Conservation (phyloP, 1,140 invertebrate species). For the Halictus rubicundus region DNA sequence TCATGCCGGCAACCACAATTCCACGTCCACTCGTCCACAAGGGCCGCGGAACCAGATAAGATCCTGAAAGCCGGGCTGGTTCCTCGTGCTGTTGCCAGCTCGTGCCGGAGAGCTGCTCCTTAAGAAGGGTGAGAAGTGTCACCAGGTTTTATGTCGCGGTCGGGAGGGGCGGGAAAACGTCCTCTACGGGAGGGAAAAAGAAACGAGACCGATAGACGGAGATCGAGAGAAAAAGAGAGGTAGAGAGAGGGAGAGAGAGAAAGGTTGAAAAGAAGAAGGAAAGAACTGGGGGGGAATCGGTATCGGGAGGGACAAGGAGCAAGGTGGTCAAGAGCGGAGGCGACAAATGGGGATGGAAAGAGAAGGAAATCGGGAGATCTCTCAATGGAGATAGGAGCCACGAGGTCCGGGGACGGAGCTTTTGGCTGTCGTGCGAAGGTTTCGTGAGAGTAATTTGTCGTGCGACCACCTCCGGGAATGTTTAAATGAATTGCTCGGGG, state of each 20-base stretch:
- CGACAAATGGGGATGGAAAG: conserved; percentile 38
- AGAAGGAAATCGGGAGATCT: conserved; percentile 66
- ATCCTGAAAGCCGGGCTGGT: conserved; percentile 28
- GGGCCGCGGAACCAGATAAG: conserved; percentile 19
- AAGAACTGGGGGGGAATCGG: conserved; percentile 1
- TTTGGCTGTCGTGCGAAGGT: conserved; percentile 70
- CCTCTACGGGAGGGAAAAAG: conserved; percentile 28
- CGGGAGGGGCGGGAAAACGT: conserved; percentile 9
- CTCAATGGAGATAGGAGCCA: conserved; percentile 76
- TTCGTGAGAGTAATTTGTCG: conserved; percentile 80
- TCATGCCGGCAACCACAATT: background rate
- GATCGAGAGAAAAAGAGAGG: background rate
- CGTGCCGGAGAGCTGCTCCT: conserved; percentile 64
- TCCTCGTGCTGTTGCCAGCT: conserved; percentile 56
- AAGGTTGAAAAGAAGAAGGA: conserved; percentile 26
- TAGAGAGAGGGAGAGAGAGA: conserved; percentile 28
- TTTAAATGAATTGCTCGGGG: conserved; percentile 80
- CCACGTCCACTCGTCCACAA: conserved; percentile 3
- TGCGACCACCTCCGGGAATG: conserved; percentile 81
- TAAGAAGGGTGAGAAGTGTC: conserved; percentile 74
- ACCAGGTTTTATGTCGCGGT: conserved; percentile 67
- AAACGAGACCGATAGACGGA: conserved; percentile 32
- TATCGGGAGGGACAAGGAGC: conserved; percentile 33
- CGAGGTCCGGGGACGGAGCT: conserved; percentile 61
- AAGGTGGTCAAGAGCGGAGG: background rate